Base-by-base conservation (phyloP, 2,113 vertebrate genomes). In the Sinocyclocheilus maitianheensis region DNA sequence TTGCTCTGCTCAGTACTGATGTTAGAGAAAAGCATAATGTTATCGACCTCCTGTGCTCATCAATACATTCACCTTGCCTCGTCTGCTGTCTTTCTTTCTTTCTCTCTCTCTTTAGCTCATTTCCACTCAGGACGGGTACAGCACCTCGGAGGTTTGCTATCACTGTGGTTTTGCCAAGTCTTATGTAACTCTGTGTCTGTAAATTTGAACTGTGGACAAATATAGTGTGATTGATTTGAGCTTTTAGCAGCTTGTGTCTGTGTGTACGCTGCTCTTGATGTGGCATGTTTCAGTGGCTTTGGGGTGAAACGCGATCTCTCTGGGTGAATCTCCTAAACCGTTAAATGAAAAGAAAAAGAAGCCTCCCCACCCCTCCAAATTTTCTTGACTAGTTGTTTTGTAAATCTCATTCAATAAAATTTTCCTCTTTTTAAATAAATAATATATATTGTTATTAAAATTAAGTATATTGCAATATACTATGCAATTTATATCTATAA, bases 61-160 rank as follows among this genome's bases (percentile, higher is more conserved):
- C 92, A 91, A 93, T 95, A 94, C 93, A 91, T 58, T 87, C 87
- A 86, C 87, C 91, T 89, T 90, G 86, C 90, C 89, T 89, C 85
- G n/a, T 93, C 65, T 93, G 88, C 90, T 92, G 84, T 91, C 89
- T 91, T 30, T 89, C 72, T 87, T 40, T 79, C 72, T 83, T 65
- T 85, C 26, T 79, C 37, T 65, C 69, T 60, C 94, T 90, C 94
- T 95, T 88, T 94, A 99, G 98, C 97, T 99, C 89, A 95, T 99
- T 87, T 97, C 97, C 92, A 98, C 97, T 88, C 97, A 95, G 94
- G 97, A 99, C 91, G 96, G 96, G 93, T 97, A 96, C 97, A 97
- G 97, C 92, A 96, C 97, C 75, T 96, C 95, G 62, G 97, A 99
- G 96, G 98, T 99, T 97, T 97, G 97, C 96, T 94, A 94, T 93